Base-by-base conservation (phyloP, 1,140 invertebrate species). In the Monochamus saltuarius region DNA sequence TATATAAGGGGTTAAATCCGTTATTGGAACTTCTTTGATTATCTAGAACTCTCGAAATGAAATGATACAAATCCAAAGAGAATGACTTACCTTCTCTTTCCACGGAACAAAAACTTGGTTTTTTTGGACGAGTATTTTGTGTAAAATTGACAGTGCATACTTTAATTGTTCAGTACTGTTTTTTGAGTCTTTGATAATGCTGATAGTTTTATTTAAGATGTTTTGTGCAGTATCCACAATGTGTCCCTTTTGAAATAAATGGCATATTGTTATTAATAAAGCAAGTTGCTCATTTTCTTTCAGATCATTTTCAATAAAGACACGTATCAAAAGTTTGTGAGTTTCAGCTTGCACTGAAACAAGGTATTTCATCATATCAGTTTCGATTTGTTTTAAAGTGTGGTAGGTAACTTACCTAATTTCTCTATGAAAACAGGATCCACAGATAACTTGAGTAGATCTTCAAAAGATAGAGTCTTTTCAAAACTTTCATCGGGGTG, bases 81-180 rank as follows among this genome's bases (percentile, higher is more conserved):
- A 9, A 3, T 7, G n/a, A 14, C 59, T 60, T 47, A 65, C 63
- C 40, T 58, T 61, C 56, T 67, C 61, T 43, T 70, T 67, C 64
- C 68, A 70, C 43, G 17, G 14, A n/a, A 56, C 35, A 42, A 72
- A 70, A 10, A 14, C 55, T 9, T 36, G 39, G 56, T 66, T 55
- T 40, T 58, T 56, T 17, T 54, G 55, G 10, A 66, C 46, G 6
- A 74, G 55, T 22, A 74, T 71, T 59, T 74, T 72, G 10, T 71
- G 70, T 47, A 73, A 55, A 10, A 73, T 52, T 1, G 65, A 65
- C 9, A 74, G 40, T 4, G 62, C 57, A 36, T 68, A 70, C 39
- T 67, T 59, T 2, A 68, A 13, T 36, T 62, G 50, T 47, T 72
- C 67, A 19, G 50, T 40, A 13, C 40, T 34, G 7, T 54, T 46